Evolutionary conservation across 2,888 invertebrate genomes (phyloP), one percentile per base, ranked within the genome.

Genomic region (Parnassius apollo): DNA sequence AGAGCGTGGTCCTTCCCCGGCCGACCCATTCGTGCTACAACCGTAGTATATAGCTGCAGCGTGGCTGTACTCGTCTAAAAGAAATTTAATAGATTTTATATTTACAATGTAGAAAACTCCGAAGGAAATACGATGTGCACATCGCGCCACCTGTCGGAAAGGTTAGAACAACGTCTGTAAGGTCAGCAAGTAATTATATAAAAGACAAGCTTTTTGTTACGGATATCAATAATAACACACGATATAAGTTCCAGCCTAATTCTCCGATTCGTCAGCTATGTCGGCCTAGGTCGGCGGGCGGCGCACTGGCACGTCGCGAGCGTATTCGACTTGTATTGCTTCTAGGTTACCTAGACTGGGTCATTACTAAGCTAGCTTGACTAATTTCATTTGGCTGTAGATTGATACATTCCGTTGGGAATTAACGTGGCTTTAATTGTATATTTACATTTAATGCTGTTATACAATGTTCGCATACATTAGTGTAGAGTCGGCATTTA

Each of bases 331-430:
- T 61, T 56, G 61, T 61, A 56, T 44, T 45, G 56, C 61, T 56
- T 61, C 61, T 56, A 25, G 49, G 59, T 22, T 52, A 42, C 61
- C 50, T 35, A 44, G 10, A 55, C 9, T 50, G 55, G 61, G 61
- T 61, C 61, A 61, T 51, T 56, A 55, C 50, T 50, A 51, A 56
- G 59, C 54, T 54, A 46, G 60, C 60, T 61, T 61, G 60, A 54
- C 59, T 60, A 60, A 61, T 61, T 60, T 60, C 60, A 61, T 61
- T 55, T 49, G 55, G 49, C 44, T 35, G 56, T 13, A 50, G 60
- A 56, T 61, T 56, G 50, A 44, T 25, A 35, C 61, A 50, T 61
- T 55, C 61, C 61, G 42, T 44, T 50, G 44, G 56, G 61, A 56
- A 61, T 50, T 61, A 56, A 42, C 42, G 9, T n/a, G 48, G 54